Evolutionary conservation across 1,140 invertebrate genomes (phyloP), one percentile per base, ranked within the genome.

Genomic region (Brachionus rotundiformis): DNA sequence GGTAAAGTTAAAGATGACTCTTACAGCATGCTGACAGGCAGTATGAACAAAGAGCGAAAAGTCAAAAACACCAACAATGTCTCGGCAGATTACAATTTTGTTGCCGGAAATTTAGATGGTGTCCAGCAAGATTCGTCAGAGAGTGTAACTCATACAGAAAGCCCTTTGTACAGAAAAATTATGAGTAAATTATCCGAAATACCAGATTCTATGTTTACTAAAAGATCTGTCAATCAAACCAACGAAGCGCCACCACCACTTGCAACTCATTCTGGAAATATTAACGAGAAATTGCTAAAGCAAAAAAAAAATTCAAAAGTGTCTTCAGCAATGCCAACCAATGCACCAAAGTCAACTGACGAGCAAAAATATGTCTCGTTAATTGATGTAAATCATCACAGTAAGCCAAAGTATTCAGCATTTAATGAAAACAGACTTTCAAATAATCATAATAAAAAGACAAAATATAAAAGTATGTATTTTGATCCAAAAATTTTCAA

Each of bases 151-250:
- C 36, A 73, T 25, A 8, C 49, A 7, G 76, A 63, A 33, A 79
- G 76, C 16, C 47, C 47, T 33, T 63, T 79, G 76, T 79, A 59
- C 31, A 54, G 47, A 41, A 79, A 79, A 61, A 79, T 79, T 23
- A 79, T 79, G 76, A 39, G 31, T 11, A 79, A 79, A 31, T 31
- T 79, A 25, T 79, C 76, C 19, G 76, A 79, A 63, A 33, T 79
- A 39, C 76, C 76, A 1, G 76, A 79, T 33, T 49, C 73, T 19
- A 23, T 59, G 27, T 47, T 77, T 6, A 54, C 63, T 16, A 68
- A 36, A 54, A 16, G 11, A 7, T 2, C 19, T 61, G 10, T 10
- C 23, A 25, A 61, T 3, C 16, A n/a, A n/a, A n/a, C n/a, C n/a
- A n/a, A n/a, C n/a, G n/a, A n/a, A n/a, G n/a, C n/a, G 7, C 11